Base-by-base conservation (phyloP, 1,140 invertebrate species). In the Arctopsyche grandis region DNA sequence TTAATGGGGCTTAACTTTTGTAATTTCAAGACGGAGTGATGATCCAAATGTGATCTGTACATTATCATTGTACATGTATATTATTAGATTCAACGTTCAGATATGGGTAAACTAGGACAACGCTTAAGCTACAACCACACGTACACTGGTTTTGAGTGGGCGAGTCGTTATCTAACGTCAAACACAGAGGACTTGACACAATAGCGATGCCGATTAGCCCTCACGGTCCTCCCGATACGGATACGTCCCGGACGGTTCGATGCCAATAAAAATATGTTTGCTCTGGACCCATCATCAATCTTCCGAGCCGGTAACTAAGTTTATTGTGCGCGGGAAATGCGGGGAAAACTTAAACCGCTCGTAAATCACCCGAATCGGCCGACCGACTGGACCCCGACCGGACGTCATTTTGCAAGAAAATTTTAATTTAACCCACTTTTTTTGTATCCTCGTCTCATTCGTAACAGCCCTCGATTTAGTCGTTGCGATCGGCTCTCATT, bases 211-310 rank as follows among this genome's bases (percentile, higher is more conserved):
- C 29, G 69, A 46, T 38, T 69, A 69, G 66, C 66, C 58, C 29
- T 38, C 29, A 38, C 29, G 29, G 21, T 12, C 48, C 48, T 52
- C 63, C 14, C 63, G 63, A 26, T 12, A 66, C 63, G 16, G 48
- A 16, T 38, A 38, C 29, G 29, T 38, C 29, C 29, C 48, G 16
- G 48, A 52, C 16, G 16, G 48, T 14, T 66, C 24, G 19, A 26
- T 44, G 69, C 69, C 69, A 71, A 71, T 71, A 71, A 71, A 71
- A 71, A 71, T 71, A 71, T 71, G 69, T 46, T 46, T 46, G 16
- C 69, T 21, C 5, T 48, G 44, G 69, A 46, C 38, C 44, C 69
- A 24, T 48, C 44, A 71, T 71, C 44, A 71, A 71, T 71, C 69
- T 71, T 71, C 63, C 19, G 21, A 24, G 63, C 21, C 63, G 19